phyloP scores from a whole-genome alignment of 2,797 vertebrate species.

The Danio tinwini region DNA sequence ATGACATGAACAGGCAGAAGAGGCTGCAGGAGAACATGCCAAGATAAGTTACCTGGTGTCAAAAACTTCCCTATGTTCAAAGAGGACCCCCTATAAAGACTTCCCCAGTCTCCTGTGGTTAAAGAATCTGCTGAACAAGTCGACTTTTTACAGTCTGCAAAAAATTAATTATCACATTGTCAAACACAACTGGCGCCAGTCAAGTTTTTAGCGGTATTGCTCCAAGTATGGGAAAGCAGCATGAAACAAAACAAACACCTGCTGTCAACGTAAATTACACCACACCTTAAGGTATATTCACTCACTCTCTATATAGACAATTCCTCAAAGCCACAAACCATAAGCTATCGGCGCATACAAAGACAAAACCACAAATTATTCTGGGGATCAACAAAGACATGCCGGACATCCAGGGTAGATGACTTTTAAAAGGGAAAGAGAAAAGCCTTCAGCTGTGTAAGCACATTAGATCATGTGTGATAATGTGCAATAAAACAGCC shows the following conservation, averaged over 20 bases:
- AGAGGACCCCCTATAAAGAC: not conserved
- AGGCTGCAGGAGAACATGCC: slow-evolving; percentile 46
- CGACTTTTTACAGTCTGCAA: not conserved
- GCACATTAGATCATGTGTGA: slow-evolving; percentile 18
- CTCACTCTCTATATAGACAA: slow-evolving; percentile 18
- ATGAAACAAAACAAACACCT: slow-evolving; percentile 4
- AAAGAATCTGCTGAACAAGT: not conserved
- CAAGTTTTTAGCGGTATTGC: not conserved
- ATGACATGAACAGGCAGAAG: slow-evolving; percentile 80
- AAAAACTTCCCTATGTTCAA: not conserved
- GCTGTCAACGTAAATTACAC: not conserved
- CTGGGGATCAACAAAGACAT: slow-evolving; percentile 25
- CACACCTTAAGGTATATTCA: slow-evolving; percentile 37
- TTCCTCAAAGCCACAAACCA: slow-evolving; percentile 19
- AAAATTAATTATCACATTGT: not conserved
- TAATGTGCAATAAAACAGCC: slow-evolving; percentile 9
- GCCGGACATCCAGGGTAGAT: not conserved
- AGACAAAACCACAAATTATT: slow-evolving; percentile 27
- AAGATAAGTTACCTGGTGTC: not conserved
- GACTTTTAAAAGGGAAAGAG: slow-evolving; percentile 20
- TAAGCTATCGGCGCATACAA: not conserved
- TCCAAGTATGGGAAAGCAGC: not conserved
- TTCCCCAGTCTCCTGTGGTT: not conserved
- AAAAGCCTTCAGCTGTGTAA: slow-evolving; percentile 39
- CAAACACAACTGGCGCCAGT: slow-evolving; percentile 5